phyloP scores from a whole-genome alignment of 1,140 invertebrate genomes.

The Watersipora subatra region DNA sequence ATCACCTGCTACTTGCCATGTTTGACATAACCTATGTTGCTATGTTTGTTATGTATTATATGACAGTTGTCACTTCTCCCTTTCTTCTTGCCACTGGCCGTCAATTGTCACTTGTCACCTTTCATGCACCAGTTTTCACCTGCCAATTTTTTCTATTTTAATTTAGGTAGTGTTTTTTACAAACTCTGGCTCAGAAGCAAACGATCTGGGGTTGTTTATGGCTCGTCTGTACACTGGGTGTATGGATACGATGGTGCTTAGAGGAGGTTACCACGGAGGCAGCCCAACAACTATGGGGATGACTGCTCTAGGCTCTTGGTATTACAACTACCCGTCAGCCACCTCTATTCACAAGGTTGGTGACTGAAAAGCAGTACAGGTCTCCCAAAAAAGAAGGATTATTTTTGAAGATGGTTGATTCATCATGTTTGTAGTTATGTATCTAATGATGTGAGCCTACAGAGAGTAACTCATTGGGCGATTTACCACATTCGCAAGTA shows the following conservation, averaged over 20 bases:
- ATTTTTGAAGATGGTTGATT: too few relatives aligned
- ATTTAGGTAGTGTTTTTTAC: constrained; percentile 69
- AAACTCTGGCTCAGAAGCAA: constrained; percentile 93
- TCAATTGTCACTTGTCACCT: background rate
- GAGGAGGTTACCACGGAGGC: constrained; percentile 68
- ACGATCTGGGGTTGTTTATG: constrained; percentile 79
- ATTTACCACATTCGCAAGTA: background rate
- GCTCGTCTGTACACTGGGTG: constrained; percentile 69
- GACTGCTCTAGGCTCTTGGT: constrained; percentile 65
- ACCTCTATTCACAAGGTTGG: constrained; percentile 66
- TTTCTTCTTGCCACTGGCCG: background rate
- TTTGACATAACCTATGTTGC: background rate
- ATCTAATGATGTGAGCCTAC: background rate
- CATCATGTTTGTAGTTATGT: background rate
- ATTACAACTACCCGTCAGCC: constrained; percentile 57
- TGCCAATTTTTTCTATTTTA: background rate
- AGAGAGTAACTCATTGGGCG: background rate
- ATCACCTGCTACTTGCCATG: too few relatives aligned
- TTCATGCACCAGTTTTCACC: background rate
- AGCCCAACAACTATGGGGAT: constrained; percentile 66
- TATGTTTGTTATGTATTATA: background rate
- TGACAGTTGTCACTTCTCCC: background rate
- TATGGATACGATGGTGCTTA: constrained; percentile 68
- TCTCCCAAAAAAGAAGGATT: too few relatives aligned
- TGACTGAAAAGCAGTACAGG: too few relatives aligned